Conservation (phyloP, 2,888 invertebrate genomes). For the Lumbricus terrestris region DNA sequence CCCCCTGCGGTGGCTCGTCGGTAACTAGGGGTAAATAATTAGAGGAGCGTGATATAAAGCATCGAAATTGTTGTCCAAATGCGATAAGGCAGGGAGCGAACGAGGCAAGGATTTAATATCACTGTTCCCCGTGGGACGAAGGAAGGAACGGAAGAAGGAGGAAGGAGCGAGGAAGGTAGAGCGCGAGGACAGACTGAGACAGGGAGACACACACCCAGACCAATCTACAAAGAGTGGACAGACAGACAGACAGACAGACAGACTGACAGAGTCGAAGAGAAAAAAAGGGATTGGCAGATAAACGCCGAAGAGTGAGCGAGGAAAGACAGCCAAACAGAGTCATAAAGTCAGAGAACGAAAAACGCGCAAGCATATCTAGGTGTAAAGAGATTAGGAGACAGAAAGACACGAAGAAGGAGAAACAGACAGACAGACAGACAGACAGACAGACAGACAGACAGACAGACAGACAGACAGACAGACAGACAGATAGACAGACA, state of each 20-base stretch:
- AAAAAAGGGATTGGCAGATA: not conserved
- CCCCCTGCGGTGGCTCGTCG: not conserved
- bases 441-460: not conserved
- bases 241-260: not conserved
- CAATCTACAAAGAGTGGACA: not conserved
- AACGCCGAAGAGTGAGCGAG: not conserved
- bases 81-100: slow-evolving; percentile 13
- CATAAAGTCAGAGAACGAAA: too few relatives aligned
- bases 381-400: not conserved
- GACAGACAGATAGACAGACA: not conserved
- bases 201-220: not conserved
- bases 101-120: not conserved
- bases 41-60: not conserved
- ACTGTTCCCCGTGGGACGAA: not conserved
- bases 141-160: not conserved
- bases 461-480: not conserved
- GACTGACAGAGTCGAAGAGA: not conserved
- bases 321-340: not conserved
- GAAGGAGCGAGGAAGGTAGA: not conserved
- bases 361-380: too few relatives aligned
- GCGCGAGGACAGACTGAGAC: not conserved
- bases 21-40: not conserved
- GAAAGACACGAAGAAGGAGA: too few relatives aligned
- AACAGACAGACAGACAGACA: too few relatives aligned
- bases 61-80: slow-evolving; percentile 9